These are phyloP conservation scores for Ploceus nigricollis DNA, from an alignment of 2,113 vertebrate genomes.

Conservation along the genomic window DNA sequence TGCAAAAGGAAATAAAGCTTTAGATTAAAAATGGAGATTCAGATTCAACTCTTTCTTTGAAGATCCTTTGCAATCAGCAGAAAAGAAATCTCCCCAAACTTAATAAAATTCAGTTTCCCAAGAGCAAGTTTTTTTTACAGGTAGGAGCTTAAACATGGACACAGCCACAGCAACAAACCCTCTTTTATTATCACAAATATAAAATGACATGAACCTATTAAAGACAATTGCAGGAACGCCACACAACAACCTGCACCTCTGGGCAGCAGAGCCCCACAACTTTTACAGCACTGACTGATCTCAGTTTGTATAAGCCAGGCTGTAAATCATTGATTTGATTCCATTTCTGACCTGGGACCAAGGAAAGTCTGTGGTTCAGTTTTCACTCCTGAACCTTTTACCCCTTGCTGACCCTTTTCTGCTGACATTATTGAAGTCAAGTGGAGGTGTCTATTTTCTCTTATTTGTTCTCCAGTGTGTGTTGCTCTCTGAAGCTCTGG, in stretches of 20 bases:
- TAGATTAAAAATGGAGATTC: background rate
- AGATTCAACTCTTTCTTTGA: background rate
- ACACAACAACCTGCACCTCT: background rate
- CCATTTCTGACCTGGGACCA: accelerated
- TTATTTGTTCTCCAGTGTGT: background rate
- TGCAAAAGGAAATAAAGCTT: background rate
- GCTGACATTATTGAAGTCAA: background rate
- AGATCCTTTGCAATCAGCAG: background rate
- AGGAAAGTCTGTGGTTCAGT: background rate
- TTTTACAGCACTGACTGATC: background rate
- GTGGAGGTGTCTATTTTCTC: background rate
- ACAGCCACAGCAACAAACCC: accelerated
- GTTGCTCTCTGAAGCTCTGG: background rate
- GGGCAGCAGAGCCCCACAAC: background rate
- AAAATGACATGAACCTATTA: background rate
- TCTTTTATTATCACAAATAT: background rate
- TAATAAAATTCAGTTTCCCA: background rate
- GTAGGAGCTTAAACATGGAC: background rate
- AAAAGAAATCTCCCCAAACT: background rate
- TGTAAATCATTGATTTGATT: background rate
- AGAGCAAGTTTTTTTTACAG: background rate
- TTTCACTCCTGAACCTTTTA: background rate
- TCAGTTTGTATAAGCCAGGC: background rate
- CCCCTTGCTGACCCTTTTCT: background rate
- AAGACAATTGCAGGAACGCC: background rate